A percentile compares a stretch with the other conserved stretches of the same genome.
Conservation (phyloP, 2,888 invertebrate genomes). For the Caenorhabditis sp. region DNA sequence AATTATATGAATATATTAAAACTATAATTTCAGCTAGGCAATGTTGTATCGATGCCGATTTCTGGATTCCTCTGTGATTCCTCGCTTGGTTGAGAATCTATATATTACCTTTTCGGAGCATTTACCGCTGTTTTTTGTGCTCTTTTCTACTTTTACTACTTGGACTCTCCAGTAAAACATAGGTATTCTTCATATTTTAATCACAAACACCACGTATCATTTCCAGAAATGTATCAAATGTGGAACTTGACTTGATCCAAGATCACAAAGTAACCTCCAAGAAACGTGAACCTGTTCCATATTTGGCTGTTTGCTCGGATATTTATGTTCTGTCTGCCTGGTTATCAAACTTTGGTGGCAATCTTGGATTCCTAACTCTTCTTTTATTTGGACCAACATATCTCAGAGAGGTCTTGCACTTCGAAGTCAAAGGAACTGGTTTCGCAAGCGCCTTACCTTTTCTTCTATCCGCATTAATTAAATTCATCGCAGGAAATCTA, state of each 20-base stretch:
- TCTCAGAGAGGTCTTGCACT: conserved; percentile 39
- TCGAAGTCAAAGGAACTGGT: conserved; percentile 45
- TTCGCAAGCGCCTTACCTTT: conserved; percentile 45
- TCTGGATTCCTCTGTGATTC: conserved; percentile 43
- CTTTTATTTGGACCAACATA: conserved; percentile 55
- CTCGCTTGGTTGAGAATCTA: conserved; percentile 33
- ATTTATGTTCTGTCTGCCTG: conserved; percentile 7
- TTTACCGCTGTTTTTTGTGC: conserved; percentile 16
- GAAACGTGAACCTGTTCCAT: conserved; percentile 28
- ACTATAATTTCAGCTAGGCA: conserved; percentile 33
- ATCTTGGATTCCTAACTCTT: conserved; percentile 48
- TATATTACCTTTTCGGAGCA: conserved; percentile 39
- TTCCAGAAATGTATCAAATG: conserved; percentile 6
- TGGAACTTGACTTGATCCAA: conserved; percentile 8
- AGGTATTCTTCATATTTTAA: no score
- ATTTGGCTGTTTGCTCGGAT: conserved; percentile 18
- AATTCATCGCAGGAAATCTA: conserved; percentile 38
- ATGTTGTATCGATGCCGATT: conserved; percentile 43
- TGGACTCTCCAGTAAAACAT: not conserved
- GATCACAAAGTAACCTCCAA: not conserved
- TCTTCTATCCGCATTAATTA: conserved; percentile 34
- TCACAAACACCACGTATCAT: no score
- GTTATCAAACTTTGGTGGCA: conserved; percentile 41
- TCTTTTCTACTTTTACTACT: conserved; percentile 24
- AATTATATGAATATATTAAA: no score